Conservation (phyloP, 2,888 invertebrate species). For the Scaptomyza polygonia region DNA sequence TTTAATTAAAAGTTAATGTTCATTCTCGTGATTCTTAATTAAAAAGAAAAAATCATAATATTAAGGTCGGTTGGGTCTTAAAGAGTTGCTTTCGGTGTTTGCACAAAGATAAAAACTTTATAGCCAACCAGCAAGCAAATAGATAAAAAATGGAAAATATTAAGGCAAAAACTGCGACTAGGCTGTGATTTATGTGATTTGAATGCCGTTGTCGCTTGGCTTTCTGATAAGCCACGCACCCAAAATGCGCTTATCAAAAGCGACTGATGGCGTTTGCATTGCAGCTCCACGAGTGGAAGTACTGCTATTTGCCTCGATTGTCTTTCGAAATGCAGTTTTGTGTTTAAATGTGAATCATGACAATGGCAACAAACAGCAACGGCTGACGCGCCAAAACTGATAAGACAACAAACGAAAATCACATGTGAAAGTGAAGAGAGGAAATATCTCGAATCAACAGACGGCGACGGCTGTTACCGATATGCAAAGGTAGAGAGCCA, state of each 20-base stretch:
- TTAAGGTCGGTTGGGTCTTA: slow-evolving; percentile 76
- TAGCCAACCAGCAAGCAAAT: slow-evolving; percentile 65
- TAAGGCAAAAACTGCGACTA: slow-evolving; percentile 70
- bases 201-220: slow-evolving; percentile 55
- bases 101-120: slow-evolving; percentile 76
- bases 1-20: slow-evolving; percentile 67
- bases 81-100: slow-evolving; percentile 67
- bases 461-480: slow-evolving; percentile 13
- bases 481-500: slow-evolving; percentile 16
- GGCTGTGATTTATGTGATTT: slow-evolving; percentile 78
- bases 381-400: slow-evolving; percentile 56
- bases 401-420: slow-evolving; percentile 66
- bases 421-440: slow-evolving; percentile 64
- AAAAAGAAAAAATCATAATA: slow-evolving; percentile 36
- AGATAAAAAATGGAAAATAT: slow-evolving; percentile 72
- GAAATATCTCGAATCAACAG: slow-evolving; percentile 28
- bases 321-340: slow-evolving; percentile 59
- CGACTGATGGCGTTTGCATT: slow-evolving; percentile 51
- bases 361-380: slow-evolving; percentile 8
- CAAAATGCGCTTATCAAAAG: slow-evolving; percentile 57
- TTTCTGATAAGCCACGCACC: slow-evolving; percentile 70
- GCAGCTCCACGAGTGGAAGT: slow-evolving; percentile 28
- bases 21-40: slow-evolving; percentile 45
- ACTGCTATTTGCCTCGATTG: slow-evolving; percentile 5
- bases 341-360: slow-evolving; percentile 57